Evolutionary conservation across 2,797 vertebrate species (phyloP).

Genomic region (Dicrostonyx torquatus): DNA sequence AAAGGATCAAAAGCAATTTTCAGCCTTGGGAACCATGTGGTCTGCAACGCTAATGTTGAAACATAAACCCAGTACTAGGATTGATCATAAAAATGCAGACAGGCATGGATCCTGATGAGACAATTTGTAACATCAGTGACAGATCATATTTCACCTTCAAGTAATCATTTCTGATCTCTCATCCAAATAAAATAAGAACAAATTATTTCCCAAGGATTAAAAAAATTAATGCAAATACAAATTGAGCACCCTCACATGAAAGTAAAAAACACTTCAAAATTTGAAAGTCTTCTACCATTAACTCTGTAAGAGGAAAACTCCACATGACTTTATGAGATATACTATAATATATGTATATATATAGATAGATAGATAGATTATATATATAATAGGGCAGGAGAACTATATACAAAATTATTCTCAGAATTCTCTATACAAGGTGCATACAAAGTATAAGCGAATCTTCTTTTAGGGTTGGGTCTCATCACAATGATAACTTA

Average conservation of each 20-base stretch:
- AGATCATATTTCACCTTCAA: background rate
- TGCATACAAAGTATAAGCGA: background rate
- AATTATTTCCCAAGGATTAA: background rate
- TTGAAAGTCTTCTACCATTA: background rate
- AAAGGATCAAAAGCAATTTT: background rate
- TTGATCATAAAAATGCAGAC: background rate
- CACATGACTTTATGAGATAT: background rate
- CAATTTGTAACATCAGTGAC: background rate
- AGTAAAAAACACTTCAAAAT: background rate
- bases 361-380: too few species aligned
- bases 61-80: background rate
- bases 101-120: background rate
- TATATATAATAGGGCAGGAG: background rate
- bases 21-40: background rate
- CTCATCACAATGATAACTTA: background rate
- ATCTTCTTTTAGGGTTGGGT: background rate
- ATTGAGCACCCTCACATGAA: background rate
- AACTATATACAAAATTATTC: background rate
- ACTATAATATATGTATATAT: too few species aligned
- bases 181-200: conserved; percentile 2
- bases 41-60: background rate
- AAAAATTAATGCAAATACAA: background rate
- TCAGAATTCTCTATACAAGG: background rate
- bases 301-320: background rate
- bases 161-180: background rate